A percentile compares a stretch with the other conserved stretches of the same genome.
phyloP scores from a whole-genome alignment of 1,140 invertebrate genomes.

The Dermatophagoides farinae region DNA sequence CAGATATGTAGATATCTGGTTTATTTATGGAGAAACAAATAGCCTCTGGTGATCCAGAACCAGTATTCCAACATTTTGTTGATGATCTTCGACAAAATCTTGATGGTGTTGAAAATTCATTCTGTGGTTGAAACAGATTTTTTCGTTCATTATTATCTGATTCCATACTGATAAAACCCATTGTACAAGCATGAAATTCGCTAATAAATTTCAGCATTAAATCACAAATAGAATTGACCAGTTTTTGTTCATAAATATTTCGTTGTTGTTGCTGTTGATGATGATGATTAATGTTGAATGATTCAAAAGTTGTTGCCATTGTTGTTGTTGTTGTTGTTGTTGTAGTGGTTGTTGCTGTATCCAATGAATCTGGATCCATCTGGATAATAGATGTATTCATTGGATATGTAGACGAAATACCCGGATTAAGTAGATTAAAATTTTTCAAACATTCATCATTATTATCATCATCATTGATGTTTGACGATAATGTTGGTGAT shows the following conservation, averaged over 20 bases:
- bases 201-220: slow-evolving; percentile 61
- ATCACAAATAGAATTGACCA: slow-evolving; percentile 65
- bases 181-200: slow-evolving; percentile 59
- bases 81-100: slow-evolving; percentile 72
- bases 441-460: too few species aligned
- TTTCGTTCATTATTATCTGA: background rate
- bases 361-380: too few species aligned
- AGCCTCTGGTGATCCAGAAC: slow-evolving; percentile 85
- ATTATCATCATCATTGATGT: background rate
- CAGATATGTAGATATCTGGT: slow-evolving; percentile 64
- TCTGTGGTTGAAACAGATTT: slow-evolving; percentile 23
- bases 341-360: too few species aligned
- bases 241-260: slow-evolving; percentile 27
- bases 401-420: too few species aligned
- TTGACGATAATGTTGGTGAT: background rate
- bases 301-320: too few species aligned
- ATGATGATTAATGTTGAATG: too few species aligned
- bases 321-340: too few species aligned
- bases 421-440: too few species aligned
- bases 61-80: slow-evolving; percentile 82
- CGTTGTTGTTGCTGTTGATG: too few species aligned
- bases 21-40: slow-evolving; percentile 84
- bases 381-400: too few species aligned
- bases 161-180: slow-evolving; percentile 22
- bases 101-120: slow-evolving; percentile 61